These are phyloP conservation scores for Octopus bimaculoides DNA, from an alignment of 1,140 invertebrate species.

Conservation along the genomic window DNA sequence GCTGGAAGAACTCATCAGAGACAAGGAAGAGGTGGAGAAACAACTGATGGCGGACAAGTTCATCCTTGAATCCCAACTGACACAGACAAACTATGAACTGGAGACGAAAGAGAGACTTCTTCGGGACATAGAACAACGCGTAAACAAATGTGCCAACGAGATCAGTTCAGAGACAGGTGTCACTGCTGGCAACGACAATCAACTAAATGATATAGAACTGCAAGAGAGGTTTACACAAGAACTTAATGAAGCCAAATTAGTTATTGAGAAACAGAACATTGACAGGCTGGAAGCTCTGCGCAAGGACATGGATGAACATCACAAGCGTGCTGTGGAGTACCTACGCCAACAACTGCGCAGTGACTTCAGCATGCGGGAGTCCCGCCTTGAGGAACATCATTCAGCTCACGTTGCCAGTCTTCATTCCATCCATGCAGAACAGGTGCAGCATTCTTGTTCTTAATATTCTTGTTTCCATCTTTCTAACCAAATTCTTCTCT, in stretches of 20 bases:
- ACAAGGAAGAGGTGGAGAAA: constrained; percentile 45
- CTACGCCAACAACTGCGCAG: constrained; percentile 36
- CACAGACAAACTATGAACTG: constrained; percentile 41
- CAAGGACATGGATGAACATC: constrained; percentile 28
- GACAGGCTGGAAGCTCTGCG: constrained; percentile 20
- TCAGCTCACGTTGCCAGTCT: constrained; percentile 18
- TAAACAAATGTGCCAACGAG: constrained; percentile 12
- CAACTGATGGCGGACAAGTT: constrained; percentile 48
- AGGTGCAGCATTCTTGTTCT: constrained; percentile 18
- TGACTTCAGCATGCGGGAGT: constrained; percentile 23
- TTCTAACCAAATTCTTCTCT: constrained; percentile 8
- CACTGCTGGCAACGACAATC: constrained; percentile 5
- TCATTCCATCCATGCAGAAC: constrained; percentile 19
- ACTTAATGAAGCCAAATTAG: not conserved
- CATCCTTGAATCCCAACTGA: constrained; percentile 44
- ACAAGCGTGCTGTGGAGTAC: constrained; percentile 36
- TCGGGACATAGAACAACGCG: constrained; percentile 21
- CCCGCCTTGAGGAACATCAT: constrained; percentile 20
- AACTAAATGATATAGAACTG: constrained; percentile 12
- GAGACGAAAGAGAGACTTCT: constrained; percentile 42
- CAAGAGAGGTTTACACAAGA: not conserved
- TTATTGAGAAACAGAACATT: not conserved
- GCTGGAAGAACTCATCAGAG: constrained; percentile 41
- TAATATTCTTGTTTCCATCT: constrained; percentile 1
- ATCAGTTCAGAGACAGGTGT: constrained; percentile 7